Evolutionary conservation across 2,888 invertebrate species (phyloP).

Genomic region (Gandaritis pyraliata): DNA sequence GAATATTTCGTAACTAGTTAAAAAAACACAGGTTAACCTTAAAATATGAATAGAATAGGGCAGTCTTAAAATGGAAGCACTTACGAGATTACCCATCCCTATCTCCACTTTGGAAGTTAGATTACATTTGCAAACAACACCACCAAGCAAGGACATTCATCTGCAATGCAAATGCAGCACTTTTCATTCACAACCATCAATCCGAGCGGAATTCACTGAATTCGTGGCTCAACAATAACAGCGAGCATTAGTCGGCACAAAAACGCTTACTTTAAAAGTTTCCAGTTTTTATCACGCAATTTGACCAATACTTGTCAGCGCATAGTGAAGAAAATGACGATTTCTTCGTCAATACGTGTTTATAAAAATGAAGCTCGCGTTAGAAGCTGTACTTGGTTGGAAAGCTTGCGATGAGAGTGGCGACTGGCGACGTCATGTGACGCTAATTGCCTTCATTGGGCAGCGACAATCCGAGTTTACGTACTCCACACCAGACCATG

Average conservation of each 20-base stretch:
- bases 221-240: conserved; percentile 8
- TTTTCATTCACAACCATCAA: conserved; percentile 20
- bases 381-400: conserved; percentile 51
- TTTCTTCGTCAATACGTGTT: conserved; percentile 44
- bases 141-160: conserved; percentile 5
- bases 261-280: conserved; percentile 27
- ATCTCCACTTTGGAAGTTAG: neutral
- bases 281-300: conserved; percentile 22
- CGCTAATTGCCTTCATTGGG: conserved; percentile 71
- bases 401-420: conserved; percentile 55
- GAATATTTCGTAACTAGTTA: neutral
- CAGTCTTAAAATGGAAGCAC: neutral
- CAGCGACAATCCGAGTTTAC: conserved; percentile 46
- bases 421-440: conserved; percentile 67
- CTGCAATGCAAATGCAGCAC: conserved; percentile 21
- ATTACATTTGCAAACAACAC: conserved; percentile 14
- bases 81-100: too few relatives aligned
- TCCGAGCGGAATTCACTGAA: conserved; percentile 14
- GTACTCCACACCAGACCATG: conserved; percentile 12
- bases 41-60: neutral
- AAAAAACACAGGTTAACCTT: neutral
- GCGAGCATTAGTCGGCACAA: conserved; percentile 13
- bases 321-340: conserved; percentile 23
- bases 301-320: conserved; percentile 22
- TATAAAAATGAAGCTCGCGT: conserved; percentile 47